Evolutionary conservation across 2,113 vertebrate genomes (phyloP).

Genomic region (Anhinga anhinga): DNA sequence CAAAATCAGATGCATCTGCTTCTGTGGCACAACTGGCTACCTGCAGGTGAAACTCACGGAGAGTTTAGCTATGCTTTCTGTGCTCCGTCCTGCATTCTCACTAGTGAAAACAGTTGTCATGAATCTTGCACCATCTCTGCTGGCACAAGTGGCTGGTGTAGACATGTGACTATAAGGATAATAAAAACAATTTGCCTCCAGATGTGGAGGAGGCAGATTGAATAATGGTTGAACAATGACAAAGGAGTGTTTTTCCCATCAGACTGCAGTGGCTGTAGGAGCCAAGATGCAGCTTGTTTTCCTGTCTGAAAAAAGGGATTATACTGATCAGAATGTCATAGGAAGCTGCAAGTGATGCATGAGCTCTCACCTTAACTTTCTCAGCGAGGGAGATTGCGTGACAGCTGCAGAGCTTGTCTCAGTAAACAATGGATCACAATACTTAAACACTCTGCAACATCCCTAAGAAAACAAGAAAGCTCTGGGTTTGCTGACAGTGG

Average conservation of each 20-base stretch:
- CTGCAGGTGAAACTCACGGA: neutral
- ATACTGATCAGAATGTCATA: slow-evolving; percentile 6
- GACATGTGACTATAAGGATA: neutral
- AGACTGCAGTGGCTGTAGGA: neutral
- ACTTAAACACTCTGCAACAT: neutral
- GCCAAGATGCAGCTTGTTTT: slow-evolving; percentile 11
- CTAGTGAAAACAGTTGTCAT: neutral
- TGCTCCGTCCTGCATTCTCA: neutral
- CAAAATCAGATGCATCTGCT: neutral
- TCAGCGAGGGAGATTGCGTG: neutral
- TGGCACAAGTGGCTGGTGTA: neutral
- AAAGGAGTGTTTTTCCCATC: neutral
- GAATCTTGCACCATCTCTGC: neutral
- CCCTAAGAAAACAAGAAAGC: neutral
- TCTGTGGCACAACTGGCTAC: neutral
- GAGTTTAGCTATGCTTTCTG: neutral
- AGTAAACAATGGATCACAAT: neutral
- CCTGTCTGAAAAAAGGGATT: slow-evolving; percentile 37
- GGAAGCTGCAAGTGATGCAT: slow-evolving; percentile 43
- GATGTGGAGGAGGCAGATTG: neutral
- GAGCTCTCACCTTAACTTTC: slow-evolving; percentile 33
- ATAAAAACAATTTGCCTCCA: neutral
- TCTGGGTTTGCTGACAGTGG: neutral
- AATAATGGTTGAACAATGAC: neutral
- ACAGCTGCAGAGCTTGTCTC: slow-evolving; percentile 1